Percentiles rank a stretch among this genome's conserved stretches.
Conservation (phyloP, 1,140 invertebrate genomes). For the Lordiphosa stackelbergi region DNA sequence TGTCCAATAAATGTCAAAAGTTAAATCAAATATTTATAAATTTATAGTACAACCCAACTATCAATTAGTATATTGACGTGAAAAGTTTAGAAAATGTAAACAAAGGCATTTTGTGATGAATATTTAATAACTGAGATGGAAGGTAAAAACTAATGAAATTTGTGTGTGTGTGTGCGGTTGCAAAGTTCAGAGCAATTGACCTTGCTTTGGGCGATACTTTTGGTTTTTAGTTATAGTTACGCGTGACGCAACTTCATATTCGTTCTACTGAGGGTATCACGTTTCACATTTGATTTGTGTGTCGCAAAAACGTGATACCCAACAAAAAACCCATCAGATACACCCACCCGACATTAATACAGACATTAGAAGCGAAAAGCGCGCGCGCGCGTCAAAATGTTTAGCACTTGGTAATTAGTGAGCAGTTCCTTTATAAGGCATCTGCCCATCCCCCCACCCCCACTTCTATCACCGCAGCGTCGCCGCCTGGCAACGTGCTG, state of each 20-base stretch:
- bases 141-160: no score
- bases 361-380: conserved; percentile 16
- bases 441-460: background rate
- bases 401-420: conserved; percentile 62
- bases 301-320: conserved; percentile 3
- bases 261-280: background rate
- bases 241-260: conserved; percentile 3
- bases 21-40: conserved; percentile 19
- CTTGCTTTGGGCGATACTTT: no score
- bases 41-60: conserved; percentile 9
- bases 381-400: conserved; percentile 42
- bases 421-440: conserved; percentile 10
- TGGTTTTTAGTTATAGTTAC: no score
- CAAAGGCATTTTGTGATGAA: no score
- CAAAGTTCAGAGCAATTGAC: no score
- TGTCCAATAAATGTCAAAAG: conserved; percentile 2
- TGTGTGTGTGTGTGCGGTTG: no score
- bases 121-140: no score
- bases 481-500: conserved; percentile 42
- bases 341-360: conserved; percentile 22
- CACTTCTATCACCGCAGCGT: background rate
- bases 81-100: no score
- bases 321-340: conserved; percentile 20
- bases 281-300: conserved; percentile 24
- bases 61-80: no score